A percentile compares a stretch with the other conserved stretches of the same genome.
These are phyloP conservation scores for Leuciscus waleckii DNA, from an alignment of 2,797 vertebrate genomes.

Conservation along the genomic window DNA sequence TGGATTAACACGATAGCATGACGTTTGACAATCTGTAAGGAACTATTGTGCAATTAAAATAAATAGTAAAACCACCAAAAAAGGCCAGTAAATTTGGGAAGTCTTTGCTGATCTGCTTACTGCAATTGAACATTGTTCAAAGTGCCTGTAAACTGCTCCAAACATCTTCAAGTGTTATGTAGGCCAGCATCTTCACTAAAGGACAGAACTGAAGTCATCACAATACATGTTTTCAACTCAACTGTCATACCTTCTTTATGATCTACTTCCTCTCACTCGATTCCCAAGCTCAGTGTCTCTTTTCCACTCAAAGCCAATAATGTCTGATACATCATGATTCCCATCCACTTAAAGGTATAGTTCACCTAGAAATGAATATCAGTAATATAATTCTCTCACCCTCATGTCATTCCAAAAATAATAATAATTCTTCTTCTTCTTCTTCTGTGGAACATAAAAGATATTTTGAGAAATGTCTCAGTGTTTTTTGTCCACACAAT, in stretches of 20 bases:
- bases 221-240: conserved; percentile 2
- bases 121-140: background rate
- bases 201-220: conserved; percentile 1
- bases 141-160: conserved; percentile 8
- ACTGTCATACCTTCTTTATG: background rate
- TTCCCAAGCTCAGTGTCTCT: background rate
- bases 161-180: conserved; percentile 9
- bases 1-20: background rate
- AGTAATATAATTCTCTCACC: background rate
- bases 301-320: background rate
- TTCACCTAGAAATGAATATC: background rate
- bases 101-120: background rate
- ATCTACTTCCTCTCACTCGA: background rate
- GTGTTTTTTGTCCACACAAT: background rate
- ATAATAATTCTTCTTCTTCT: no score
- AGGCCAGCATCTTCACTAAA: conserved; percentile 2
- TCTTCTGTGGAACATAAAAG: background rate
- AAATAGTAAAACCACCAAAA: background rate
- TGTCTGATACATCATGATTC: background rate
- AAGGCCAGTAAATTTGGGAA: background rate
- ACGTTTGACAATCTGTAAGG: background rate
- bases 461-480: background rate
- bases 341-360: background rate
- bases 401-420: background rate
- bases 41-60: background rate